These are phyloP conservation scores for Dromas ardeola DNA, from an alignment of 2,113 vertebrate species.

Conservation along the genomic window DNA sequence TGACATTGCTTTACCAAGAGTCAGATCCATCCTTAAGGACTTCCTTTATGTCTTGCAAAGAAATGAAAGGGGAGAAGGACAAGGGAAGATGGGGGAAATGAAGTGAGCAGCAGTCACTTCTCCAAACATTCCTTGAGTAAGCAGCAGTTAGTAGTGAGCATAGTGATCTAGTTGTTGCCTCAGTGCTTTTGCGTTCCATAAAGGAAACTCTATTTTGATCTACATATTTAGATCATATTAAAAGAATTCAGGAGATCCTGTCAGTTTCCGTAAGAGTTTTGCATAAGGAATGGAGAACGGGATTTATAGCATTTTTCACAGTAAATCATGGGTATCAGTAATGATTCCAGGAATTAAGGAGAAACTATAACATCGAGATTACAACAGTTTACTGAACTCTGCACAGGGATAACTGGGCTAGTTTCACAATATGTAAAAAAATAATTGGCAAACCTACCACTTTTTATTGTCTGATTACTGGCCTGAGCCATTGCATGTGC, in stretches of 20 bases:
- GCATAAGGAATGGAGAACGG: neutral
- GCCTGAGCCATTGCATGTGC: conserved; percentile 17
- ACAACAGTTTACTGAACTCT: conserved; percentile 29
- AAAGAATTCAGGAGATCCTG: neutral
- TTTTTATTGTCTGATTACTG: conserved; percentile 36
- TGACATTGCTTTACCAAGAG: neutral
- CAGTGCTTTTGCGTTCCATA: neutral
- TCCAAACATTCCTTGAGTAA: neutral
- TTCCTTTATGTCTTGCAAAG: neutral
- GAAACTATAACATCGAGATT: neutral
- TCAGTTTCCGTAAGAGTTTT: neutral
- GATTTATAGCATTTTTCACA: neutral
- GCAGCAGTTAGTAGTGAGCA: neutral
- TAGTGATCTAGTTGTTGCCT: neutral
- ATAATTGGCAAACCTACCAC: neutral
- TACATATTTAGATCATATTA: neutral
- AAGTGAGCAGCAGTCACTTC: neutral
- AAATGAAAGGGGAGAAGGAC: neutral
- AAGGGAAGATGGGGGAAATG: neutral
- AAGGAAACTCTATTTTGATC: neutral
- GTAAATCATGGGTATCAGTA: neutral
- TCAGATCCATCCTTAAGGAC: neutral
- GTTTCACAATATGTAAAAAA: conserved; percentile 55
- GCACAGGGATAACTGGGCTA: neutral
- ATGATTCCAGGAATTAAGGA: conserved; percentile 28